A percentile compares a stretch with the other conserved stretches of the same genome.
Evolutionary conservation across 1,140 invertebrate genomes (phyloP).

Genomic region (Battus philenor): DNA sequence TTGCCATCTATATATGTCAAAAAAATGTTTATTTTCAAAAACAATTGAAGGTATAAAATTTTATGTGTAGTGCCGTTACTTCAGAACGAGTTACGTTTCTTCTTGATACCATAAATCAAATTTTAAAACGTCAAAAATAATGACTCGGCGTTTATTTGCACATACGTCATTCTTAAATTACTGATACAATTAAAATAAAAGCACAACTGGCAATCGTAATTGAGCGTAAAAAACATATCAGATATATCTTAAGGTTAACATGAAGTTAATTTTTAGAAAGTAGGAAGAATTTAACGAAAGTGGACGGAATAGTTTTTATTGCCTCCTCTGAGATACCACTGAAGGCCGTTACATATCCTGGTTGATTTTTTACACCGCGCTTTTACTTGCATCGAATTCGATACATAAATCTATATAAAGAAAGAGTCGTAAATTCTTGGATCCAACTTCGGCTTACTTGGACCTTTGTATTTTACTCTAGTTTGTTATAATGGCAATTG

Average conservation of each 20-base stretch:
- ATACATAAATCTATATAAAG: background rate
- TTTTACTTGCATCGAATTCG: no score
- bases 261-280: conserved; percentile 11
- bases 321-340: background rate
- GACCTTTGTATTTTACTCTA: no score
- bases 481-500: no score
- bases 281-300: conserved; percentile 12
- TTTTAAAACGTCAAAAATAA: no score
- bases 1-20: no score
- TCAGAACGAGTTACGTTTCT: no score
- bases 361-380: background rate
- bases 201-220: background rate
- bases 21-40: no score
- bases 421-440: background rate
- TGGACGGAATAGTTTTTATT: conserved; percentile 6
- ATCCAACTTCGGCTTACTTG: no score
- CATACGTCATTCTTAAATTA: conserved; percentile 2
- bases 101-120: no score
- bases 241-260: conserved; percentile 3
- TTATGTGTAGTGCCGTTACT: no score
- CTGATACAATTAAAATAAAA: background rate
- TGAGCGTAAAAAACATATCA: background rate
- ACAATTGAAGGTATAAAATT: no score
- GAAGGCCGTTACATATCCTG: conserved; percentile 5
- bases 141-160: no score